These are phyloP conservation scores for Aphaenogaster floridana DNA, from an alignment of 1,140 invertebrate genomes.

Conservation along the genomic window DNA sequence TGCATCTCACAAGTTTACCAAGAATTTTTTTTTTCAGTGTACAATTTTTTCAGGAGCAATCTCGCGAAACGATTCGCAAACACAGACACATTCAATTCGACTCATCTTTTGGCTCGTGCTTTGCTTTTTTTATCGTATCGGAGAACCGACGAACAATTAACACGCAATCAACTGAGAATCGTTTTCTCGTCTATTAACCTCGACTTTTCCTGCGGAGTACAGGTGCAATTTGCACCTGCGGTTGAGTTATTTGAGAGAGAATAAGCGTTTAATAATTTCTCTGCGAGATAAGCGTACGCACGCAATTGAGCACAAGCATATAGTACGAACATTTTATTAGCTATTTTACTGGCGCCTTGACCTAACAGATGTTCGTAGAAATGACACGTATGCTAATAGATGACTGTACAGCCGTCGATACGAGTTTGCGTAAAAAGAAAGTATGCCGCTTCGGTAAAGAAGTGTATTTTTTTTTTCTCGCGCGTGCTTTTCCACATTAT, in stretches of 20 bases:
- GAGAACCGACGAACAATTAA: not conserved
- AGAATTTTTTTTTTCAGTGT: too few species aligned
- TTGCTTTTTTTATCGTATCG: not conserved
- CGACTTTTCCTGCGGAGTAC: not conserved
- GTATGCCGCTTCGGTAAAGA: not conserved
- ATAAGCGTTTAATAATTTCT: not conserved
- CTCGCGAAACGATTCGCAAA: not conserved
- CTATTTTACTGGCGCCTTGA: conserved; percentile 17
- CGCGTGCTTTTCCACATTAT: not conserved
- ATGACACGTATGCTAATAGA: conserved; percentile 27
- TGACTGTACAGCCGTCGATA: not conserved
- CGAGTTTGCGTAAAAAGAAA: conserved; percentile 25
- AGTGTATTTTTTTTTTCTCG: not conserved
- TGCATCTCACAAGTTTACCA: too few species aligned
- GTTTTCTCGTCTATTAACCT: conserved; percentile 28
- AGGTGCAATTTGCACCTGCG: not conserved
- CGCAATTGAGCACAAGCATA: not conserved
- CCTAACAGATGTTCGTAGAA: conserved; percentile 40
- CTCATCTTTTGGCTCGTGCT: not conserved
- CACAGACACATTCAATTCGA: not conserved
- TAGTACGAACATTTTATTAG: not conserved
- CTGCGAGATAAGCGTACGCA: not conserved
- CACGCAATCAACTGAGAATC: conserved; percentile 20
- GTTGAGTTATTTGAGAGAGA: conserved; percentile 6
- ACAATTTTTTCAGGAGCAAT: not conserved